Base-by-base conservation (phyloP, 2,797 vertebrate species). In the Pyrocephalus nanus region DNA sequence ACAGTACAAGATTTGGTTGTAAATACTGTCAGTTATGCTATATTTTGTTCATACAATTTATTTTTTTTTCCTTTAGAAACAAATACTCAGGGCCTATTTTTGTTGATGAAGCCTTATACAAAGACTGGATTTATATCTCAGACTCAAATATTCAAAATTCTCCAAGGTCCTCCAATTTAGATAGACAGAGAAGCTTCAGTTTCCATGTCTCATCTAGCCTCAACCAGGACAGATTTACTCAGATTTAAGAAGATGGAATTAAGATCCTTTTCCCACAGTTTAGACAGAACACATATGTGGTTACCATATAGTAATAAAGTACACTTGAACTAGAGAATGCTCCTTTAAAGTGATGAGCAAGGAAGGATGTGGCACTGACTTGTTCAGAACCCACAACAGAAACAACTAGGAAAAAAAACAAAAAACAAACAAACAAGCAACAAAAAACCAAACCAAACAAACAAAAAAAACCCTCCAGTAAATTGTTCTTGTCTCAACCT, bases 151-250 rank as follows among this genome's bases (percentile, higher is more conserved):
- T 20, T 69, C 8, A 64, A 27, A 65, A 26, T 48, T 23, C 3
- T 78, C 9, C 21, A 25, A 74, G 7, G 4, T 72, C 2, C 4
- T 3, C 11, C 11, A 11, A 0, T 62, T 30, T 51, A 70, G 14
- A 14, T 17, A 60, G 19, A 72, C 3, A 55, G 5, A 6, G 9
- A 20, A 1, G 0, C 9, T 67, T 43, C 26, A 36, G 2, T 74
- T 67, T 16, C 18, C 1, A 0, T 43, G 6, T 27, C 20, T 73
- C 15, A 30, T 48, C 12, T 48, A 38, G n/a, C 73, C 5, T 62
- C 27, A 47, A 6, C 4, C 21, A 77, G 13, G 14, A n/a, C 4
- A 47, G 13, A 10, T 11, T 4, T 71, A 30, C 4, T 62, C 6
- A 51, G 8, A 22, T 12, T 2, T 6, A 26, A 36, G 5, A 53